Base-by-base conservation (phyloP, 2,113 vertebrate species). In the Perca fluviatilis region DNA sequence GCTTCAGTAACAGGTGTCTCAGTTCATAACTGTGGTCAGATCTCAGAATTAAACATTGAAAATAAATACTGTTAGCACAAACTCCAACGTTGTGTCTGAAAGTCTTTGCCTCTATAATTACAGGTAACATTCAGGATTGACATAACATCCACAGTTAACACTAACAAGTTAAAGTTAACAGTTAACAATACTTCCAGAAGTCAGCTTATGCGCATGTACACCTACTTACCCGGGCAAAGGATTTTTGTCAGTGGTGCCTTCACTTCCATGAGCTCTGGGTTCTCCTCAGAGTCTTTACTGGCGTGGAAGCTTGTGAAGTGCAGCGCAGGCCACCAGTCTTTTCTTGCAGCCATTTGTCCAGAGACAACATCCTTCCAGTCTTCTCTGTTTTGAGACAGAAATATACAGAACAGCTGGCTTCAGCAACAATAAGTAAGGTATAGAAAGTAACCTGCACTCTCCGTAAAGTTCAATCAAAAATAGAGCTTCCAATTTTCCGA, bases 251-350 rank as follows among this genome's bases (percentile, higher is more conserved):
- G 93, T 7, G 92, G 84, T 58, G 92, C 90, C 87, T 99, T 99
- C 86, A 96, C 86, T 68, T 67, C 69, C 10, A 95, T 80, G 57
- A 98, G 94, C 7, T 80, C 72, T 6, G 79, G 47, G 53, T 95
- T 94, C 70, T 95, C 86, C 69, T 90, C 71, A 57, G 93, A 95
- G 30, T 99, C 95, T 18, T 46, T 94, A 47, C 79, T 95, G 30
- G 95, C 95, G 49, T 96, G 95, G 78, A 94, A 95, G 60, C 10
- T 77, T 21, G 95, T 97, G 83, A 97, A 99, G 92, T 99, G 97
- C 87, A 98, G 95, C 3, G 82, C 68, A 4, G 97, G 95, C 98
- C 98, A 99, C 96, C 97, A 97, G 74, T 89, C 94, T 70, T 89
- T 95, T 86, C 97, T 96, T 19, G 64, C 57, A 7, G n/a, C 67